Percentiles rank a stretch among this genome's conserved stretches.
Evolutionary conservation across 2,113 vertebrate species (phyloP).

Genomic region (Phoenicopterus ruber): DNA sequence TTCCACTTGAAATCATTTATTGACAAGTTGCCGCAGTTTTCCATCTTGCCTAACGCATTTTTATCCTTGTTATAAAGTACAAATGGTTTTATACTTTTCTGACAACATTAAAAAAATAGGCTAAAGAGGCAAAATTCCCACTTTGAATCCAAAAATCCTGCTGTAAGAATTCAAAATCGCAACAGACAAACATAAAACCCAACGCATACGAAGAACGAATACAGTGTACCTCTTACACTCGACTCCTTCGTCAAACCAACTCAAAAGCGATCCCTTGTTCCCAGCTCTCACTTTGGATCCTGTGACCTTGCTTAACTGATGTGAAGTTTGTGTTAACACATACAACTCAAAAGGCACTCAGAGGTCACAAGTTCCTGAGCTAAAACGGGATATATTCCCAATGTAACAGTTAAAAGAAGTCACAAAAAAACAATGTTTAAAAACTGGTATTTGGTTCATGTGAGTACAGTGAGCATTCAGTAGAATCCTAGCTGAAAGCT

Average conservation of each 20-base stretch:
- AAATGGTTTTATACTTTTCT: constrained; percentile 34
- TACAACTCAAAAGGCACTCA: constrained; percentile 72
- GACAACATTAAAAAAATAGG: constrained; percentile 50
- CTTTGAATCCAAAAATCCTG: neutral
- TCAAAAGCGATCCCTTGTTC: constrained; percentile 46
- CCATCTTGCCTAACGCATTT: neutral
- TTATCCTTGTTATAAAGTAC: constrained; percentile 24
- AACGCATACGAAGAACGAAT: neutral
- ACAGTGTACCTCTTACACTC: neutral
- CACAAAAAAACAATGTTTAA: neutral
- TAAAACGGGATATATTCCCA: constrained; percentile 51
- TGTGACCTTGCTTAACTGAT: constrained; percentile 38
- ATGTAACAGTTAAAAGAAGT: constrained; percentile 10
- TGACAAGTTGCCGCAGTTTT: neutral
- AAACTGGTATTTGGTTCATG: constrained; percentile 31
- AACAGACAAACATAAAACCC: neutral
- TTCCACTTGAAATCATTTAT: constrained; percentile 32
- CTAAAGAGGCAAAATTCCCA: constrained; percentile 7
- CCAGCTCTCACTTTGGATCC: constrained; percentile 39
- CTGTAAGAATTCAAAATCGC: neutral
- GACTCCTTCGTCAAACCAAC: neutral
- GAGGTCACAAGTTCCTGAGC: constrained; percentile 74
- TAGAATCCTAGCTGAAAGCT: neutral
- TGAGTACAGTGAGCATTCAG: neutral
- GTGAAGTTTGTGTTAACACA: constrained; percentile 18